Evolutionary conservation across 1,140 invertebrate genomes (phyloP).

Genomic region (Zelostemma sp.): DNA sequence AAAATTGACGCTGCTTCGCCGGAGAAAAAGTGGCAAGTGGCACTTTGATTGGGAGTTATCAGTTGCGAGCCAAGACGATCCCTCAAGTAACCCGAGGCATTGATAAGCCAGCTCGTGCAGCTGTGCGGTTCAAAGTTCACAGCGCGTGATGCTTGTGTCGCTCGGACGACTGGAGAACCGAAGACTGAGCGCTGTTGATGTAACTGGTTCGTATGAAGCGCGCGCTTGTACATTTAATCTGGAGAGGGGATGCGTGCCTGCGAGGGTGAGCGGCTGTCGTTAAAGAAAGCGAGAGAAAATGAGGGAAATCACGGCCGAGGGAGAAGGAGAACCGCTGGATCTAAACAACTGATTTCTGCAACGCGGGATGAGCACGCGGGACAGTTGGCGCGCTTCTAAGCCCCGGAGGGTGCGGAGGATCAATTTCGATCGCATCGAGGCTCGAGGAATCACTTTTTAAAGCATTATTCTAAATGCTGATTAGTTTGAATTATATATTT

Average conservation of each 20-base stretch:
- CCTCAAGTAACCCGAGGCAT: conserved; percentile 26
- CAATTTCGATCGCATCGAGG: too few species aligned
- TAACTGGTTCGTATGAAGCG: conserved; percentile 51
- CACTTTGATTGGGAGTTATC: conserved; percentile 23
- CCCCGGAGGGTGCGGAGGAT: too few species aligned
- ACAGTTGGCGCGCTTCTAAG: neutral
- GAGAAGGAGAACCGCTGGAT: neutral
- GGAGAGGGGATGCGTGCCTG: conserved; percentile 38
- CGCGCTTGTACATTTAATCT: conserved; percentile 42
- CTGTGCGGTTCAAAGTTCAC: conserved; percentile 40
- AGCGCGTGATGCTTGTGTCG: conserved; percentile 23
- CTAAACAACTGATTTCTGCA: neutral
- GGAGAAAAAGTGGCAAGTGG: neutral
- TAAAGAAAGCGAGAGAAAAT: conserved; percentile 35
- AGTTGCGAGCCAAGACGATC: conserved; percentile 14
- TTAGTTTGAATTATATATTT: too few species aligned
- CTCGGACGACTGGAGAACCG: conserved; percentile 48
- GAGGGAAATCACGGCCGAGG: conserved; percentile 18
- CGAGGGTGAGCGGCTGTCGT: conserved; percentile 46
- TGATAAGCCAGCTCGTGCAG: conserved; percentile 22
- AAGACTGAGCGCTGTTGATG: conserved; percentile 46
- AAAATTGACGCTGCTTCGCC: neutral
- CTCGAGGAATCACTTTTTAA: too few species aligned
- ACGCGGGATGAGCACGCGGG: neutral
- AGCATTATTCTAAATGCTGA: too few species aligned